Evolutionary conservation across 1,140 invertebrate species (phyloP), one percentile per base, ranked within the genome.

Genomic region (Tetramorium parvispinum): DNA sequence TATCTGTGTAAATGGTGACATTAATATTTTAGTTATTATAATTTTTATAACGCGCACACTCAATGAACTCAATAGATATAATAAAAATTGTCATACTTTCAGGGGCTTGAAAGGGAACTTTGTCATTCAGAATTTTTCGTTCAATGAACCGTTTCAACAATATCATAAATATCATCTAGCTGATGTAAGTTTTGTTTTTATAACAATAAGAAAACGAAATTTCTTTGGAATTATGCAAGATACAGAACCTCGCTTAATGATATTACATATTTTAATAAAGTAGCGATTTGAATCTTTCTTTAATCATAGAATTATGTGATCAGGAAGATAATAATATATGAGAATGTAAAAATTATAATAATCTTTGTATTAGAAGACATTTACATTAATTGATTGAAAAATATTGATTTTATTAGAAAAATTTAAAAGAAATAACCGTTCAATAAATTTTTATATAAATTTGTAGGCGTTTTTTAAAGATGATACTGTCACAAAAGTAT

Each of bases 161-260:
- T 95, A 95, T 86, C 86, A 95, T 37, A 94, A 94, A 83, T 93
- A 95, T 92, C 92, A 95, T 37, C 89, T 96, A 37, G 91, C 91
- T 37, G 92, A 95, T 91, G 95, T 95, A 92, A 93, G 86, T 88
- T 88, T 82, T 61, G 70, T 27, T 79, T 75, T 32, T 18, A 7
- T 37, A 13, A 53, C 4, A 71, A 71, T 13, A 53, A 73, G 37
- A 55, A 46, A 49, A 46, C 11, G 40, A 53, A 21, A 1, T 40
- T 43, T 40, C 55, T 55, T 55, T 32, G 16, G n/a, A 24, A 68
- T 46, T 46, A 13, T 87, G 57, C 21, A 37, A 6, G 13, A 18
- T 76, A n/a, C 68, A 43, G 11, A 32, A 32, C 32, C 32, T 32
- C 32, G 32, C 32, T 3, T 32, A 32, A 57, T 70, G 18, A 53